These are phyloP conservation scores for Microchirus variegatus DNA, from an alignment of 2,797 vertebrate genomes.

Conservation along the genomic window DNA sequence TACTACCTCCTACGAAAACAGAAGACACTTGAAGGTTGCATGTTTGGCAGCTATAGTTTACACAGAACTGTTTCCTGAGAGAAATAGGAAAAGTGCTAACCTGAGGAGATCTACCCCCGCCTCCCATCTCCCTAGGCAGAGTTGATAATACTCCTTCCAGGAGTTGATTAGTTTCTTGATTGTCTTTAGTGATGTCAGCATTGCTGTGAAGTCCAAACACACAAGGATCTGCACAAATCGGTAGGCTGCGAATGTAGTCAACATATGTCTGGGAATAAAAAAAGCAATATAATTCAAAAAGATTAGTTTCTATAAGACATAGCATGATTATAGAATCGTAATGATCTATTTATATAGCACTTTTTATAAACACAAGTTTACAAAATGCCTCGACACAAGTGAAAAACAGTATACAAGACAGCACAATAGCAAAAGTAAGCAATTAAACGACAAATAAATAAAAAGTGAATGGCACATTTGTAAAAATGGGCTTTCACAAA, in stretches of 20 bases:
- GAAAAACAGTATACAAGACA: no score
- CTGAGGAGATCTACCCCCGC: conserved; percentile 89
- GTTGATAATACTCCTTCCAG: conserved; percentile 90
- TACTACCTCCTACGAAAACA: conserved; percentile 83
- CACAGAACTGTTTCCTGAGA: no score
- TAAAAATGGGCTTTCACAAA: no score
- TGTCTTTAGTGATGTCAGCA: conserved; percentile 94
- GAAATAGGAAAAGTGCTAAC: conserved; percentile 65
- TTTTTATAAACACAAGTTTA: no score
- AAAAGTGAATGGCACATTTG: no score
- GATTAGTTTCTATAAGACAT: no score
- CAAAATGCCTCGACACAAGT: no score
- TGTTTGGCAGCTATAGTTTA: not conserved
- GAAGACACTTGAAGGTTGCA: not conserved
- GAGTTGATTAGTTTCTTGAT: conserved; percentile 94
- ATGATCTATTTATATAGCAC: conserved; percentile 1
- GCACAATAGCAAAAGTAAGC: no score
- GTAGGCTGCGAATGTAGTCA: conserved; percentile 86
- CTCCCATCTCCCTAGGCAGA: conserved; percentile 87
- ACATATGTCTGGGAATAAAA: conserved; percentile 86
- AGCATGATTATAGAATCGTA: not conserved
- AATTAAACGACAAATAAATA: no score
- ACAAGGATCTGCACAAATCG: conserved; percentile 86
- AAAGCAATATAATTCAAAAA: not conserved
- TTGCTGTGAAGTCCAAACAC: conserved; percentile 95